These are phyloP conservation scores for Luperina nickerlii DNA, from an alignment of 2,888 invertebrate species.

Conservation along the genomic window DNA sequence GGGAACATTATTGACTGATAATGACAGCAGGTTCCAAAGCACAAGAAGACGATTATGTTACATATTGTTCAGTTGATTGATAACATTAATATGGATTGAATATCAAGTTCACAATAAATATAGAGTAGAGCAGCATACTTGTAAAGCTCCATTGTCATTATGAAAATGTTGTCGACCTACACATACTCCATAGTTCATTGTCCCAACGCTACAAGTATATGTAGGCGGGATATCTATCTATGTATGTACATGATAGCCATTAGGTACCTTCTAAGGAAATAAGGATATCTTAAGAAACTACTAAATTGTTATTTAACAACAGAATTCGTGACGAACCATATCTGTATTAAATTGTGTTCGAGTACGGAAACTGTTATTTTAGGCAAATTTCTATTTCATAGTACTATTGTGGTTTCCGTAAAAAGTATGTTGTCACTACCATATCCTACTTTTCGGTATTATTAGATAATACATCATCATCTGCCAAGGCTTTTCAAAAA, in stretches of 20 bases:
- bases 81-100: constrained; percentile 5
- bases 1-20: too few species aligned
- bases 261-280: constrained; percentile 40
- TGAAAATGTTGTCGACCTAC: constrained; percentile 48
- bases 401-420: background rate
- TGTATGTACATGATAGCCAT: constrained; percentile 37
- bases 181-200: constrained; percentile 59
- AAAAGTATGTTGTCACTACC: background rate
- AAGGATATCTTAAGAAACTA: constrained; percentile 37
- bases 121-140: constrained; percentile 44
- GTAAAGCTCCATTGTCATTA: constrained; percentile 39
- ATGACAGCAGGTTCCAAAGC: too few species aligned
- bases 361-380: constrained; percentile 16
- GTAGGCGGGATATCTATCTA: constrained; percentile 42
- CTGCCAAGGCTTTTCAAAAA: too few species aligned
- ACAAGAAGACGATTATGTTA: background rate
- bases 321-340: constrained; percentile 49
- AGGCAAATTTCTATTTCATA: constrained; percentile 7
- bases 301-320: constrained; percentile 32
- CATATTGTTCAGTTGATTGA: constrained; percentile 3
- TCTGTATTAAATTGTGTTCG: constrained; percentile 27
- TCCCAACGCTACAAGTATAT: constrained; percentile 44
- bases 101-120: constrained; percentile 50
- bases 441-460: background rate
- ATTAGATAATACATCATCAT: too few species aligned